phyloP scores from a whole-genome alignment of 2,888 invertebrate species.

The Agonopterix subpropinquella region DNA sequence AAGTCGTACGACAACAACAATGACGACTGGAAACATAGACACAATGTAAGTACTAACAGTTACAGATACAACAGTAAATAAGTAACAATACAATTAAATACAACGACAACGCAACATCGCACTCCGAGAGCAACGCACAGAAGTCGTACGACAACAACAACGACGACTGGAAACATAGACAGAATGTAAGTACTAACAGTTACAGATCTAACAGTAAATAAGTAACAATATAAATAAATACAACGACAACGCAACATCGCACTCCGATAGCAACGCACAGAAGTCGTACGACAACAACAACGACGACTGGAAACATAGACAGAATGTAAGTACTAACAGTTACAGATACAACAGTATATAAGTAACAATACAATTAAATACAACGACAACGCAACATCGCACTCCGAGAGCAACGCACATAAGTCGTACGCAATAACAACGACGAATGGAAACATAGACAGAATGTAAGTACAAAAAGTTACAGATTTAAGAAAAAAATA shows the following conservation, averaged over 20 bases:
- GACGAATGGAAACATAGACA: constrained; percentile 21
- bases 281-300: constrained; percentile 56
- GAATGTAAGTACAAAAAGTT: constrained; percentile 33
- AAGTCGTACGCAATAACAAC: constrained; percentile 6
- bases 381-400: constrained; percentile 55
- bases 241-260: constrained; percentile 55
- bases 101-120: constrained; percentile 55
- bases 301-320: constrained; percentile 23
- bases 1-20: constrained; percentile 56
- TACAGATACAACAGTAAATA: too few species aligned
- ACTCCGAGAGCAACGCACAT: constrained; percentile 44
- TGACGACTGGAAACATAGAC: constrained; percentile 24
- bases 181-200: too few species aligned
- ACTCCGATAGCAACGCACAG: constrained; percentile 43
- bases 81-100: constrained; percentile 19
- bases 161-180: constrained; percentile 24
- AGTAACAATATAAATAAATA: constrained; percentile 15
- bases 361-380: constrained; percentile 45
- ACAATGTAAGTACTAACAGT: too few species aligned
- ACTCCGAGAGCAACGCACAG: constrained; percentile 43
- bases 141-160: constrained; percentile 56
- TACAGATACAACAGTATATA: constrained; percentile 5
- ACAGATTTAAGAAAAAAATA: too few species aligned
- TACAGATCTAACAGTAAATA: too few species aligned
- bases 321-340: too few species aligned